Evolutionary conservation across 1,140 invertebrate species (phyloP), one percentile per base, ranked within the genome.

Genomic region (Drosophila serrata): DNA sequence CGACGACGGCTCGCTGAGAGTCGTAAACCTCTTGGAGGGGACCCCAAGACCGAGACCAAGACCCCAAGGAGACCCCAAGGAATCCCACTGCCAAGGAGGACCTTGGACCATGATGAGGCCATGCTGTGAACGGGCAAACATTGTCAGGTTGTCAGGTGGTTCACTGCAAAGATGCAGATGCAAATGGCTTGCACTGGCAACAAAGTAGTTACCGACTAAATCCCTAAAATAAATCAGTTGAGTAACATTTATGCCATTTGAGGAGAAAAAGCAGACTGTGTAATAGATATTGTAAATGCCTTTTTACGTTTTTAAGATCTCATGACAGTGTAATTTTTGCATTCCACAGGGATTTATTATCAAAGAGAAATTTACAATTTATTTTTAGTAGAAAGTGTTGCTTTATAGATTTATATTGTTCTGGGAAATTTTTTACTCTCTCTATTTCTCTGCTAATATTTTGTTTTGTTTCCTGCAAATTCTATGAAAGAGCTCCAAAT

Each of bases 71-170:
- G 31, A 33, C 31, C 19, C 19, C 49, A 37, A 31, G 40, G 39
- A 64, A 58, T 42, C 31, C 31, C 31, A 35, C 37, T 22, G 27
- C 53, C 35, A 0, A 4, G 46, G 13, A 53, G 33, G 46, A 75
- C 60, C 59, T 75, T 75, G 67, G 40, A 27, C 39, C 46, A 24
- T 22, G 40, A 22, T 22, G 49, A 22, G 37, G 49, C 29, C 39
- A 64, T 49, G 73, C 60, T 75, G 59, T 65, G 73, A 33, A 33
- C 19, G 33, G 49, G 64, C 35, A 64, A 75, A 75, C 73, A 64
- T 57, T 75, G 61, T 76, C 68, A 70, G 68, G 29, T 22, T 69
- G 67, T 68, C 68, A 59, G 69, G 42, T 72, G 29, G 31, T 40
- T 37, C 19, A 8, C 31, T 24, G 33, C 4, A 31, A 19, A 15